Evolutionary conservation across 1,140 invertebrate species (phyloP).

Genomic region (Batillaria attramentaria): DNA sequence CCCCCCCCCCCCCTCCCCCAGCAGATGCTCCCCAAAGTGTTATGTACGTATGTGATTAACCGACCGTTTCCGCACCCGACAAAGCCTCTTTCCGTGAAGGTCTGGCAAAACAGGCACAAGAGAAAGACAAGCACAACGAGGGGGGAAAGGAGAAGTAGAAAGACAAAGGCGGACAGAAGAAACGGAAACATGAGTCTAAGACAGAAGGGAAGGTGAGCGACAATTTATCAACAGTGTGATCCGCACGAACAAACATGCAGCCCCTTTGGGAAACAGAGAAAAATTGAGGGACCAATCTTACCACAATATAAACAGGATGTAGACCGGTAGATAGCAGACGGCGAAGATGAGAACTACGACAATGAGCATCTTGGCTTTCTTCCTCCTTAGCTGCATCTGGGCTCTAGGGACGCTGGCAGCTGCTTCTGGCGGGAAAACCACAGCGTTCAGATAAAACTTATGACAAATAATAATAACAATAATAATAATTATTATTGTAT

Average conservation of each 20-base stretch:
- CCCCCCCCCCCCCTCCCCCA: too few species aligned
- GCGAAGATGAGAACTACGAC: slow-evolving; percentile 90
- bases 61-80: too few species aligned
- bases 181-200: background rate
- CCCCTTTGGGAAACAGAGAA: background rate
- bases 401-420: slow-evolving; percentile 42
- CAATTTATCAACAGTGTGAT: background rate
- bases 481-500: background rate
- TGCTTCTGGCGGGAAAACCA: slow-evolving; percentile 24
- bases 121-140: slow-evolving; percentile 6
- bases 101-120: background rate
- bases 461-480: background rate
- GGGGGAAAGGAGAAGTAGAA: slow-evolving; percentile 13
- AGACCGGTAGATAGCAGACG: slow-evolving; percentile 90
- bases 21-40: too few species aligned
- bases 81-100: too few species aligned
- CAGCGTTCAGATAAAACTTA: background rate
- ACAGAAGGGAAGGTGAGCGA: background rate
- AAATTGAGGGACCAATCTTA: too few species aligned
- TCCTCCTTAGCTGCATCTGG: slow-evolving; percentile 84
- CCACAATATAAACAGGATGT: slow-evolving; percentile 76
- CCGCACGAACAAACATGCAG: background rate
- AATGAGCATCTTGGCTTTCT: slow-evolving; percentile 93
- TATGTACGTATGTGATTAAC: too few species aligned
- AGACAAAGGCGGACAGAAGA: background rate